phyloP scores from a whole-genome alignment of 1,140 invertebrate genomes.

The Ceratosolen solmsi region DNA sequence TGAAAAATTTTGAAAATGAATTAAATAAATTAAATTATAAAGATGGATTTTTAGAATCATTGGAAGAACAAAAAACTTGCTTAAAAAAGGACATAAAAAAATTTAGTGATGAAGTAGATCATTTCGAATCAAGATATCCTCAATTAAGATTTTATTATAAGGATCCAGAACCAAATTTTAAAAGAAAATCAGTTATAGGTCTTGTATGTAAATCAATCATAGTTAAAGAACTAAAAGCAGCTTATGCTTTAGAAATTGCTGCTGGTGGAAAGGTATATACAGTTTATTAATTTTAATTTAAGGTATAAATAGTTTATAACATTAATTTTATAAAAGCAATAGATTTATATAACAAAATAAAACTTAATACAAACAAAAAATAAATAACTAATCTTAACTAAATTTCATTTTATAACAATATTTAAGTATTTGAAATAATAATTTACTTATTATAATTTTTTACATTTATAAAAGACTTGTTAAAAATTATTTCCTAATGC shows the following conservation, averaged over 20 bases:
- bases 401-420: too few relatives aligned
- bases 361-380: too few relatives aligned
- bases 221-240: constrained; percentile 81
- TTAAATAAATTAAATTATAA: constrained; percentile 80
- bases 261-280: constrained; percentile 90
- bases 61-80: constrained; percentile 74
- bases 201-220: constrained; percentile 84
- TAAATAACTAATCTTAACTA: too few relatives aligned
- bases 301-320: too few relatives aligned
- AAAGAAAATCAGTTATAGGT: constrained; percentile 84
- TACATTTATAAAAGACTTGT: too few relatives aligned
- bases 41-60: constrained; percentile 77
- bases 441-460: too few relatives aligned
- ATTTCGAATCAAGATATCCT: constrained; percentile 79
- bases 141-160: constrained; percentile 83
- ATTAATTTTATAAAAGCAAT: too few relatives aligned
- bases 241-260: constrained; percentile 88
- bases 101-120: constrained; percentile 76
- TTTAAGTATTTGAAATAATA: too few relatives aligned
- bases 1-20: constrained; percentile 75
- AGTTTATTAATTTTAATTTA: too few relatives aligned
- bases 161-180: constrained; percentile 86
- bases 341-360: too few relatives aligned
- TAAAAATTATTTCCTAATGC: too few relatives aligned
- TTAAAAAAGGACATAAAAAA: constrained; percentile 75